Evolutionary conservation across 2,888 invertebrate genomes (phyloP).

Genomic region (Volucella inanis): DNA sequence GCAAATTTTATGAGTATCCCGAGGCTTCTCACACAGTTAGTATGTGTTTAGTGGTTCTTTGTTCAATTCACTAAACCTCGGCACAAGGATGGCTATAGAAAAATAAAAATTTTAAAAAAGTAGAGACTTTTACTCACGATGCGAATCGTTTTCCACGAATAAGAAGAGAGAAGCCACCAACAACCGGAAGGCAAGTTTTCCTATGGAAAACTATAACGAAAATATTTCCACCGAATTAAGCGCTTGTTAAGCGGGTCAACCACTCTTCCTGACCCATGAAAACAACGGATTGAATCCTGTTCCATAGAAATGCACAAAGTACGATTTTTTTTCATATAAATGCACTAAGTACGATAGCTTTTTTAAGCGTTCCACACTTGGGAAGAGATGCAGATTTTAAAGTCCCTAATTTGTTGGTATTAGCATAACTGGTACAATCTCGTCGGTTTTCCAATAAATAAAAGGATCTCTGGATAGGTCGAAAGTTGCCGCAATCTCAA

Average conservation of each 20-base stretch:
- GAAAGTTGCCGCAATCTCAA: constrained; percentile 35
- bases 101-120: background rate
- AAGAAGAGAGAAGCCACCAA: background rate
- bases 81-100: background rate
- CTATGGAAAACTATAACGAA: constrained; percentile 52
- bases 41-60: constrained; percentile 57
- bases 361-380: constrained; percentile 33
- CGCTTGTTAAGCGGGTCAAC: constrained; percentile 44
- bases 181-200: constrained; percentile 56
- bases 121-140: constrained; percentile 21
- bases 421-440: constrained; percentile 56
- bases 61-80: constrained; percentile 42
- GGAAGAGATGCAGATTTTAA: constrained; percentile 26
- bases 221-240: constrained; percentile 68
- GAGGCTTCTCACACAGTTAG: constrained; percentile 16
- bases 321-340: too few relatives aligned
- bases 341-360: background rate
- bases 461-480: constrained; percentile 9
- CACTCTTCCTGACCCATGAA: constrained; percentile 10
- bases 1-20: constrained; percentile 52
- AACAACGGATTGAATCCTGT: background rate
- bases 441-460: constrained; percentile 7
- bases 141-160: constrained; percentile 18
- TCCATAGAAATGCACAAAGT: background rate
- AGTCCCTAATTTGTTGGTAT: constrained; percentile 61